Conservation (phyloP, 1,140 invertebrate species). For the Lepidotrigona ventralis region DNA sequence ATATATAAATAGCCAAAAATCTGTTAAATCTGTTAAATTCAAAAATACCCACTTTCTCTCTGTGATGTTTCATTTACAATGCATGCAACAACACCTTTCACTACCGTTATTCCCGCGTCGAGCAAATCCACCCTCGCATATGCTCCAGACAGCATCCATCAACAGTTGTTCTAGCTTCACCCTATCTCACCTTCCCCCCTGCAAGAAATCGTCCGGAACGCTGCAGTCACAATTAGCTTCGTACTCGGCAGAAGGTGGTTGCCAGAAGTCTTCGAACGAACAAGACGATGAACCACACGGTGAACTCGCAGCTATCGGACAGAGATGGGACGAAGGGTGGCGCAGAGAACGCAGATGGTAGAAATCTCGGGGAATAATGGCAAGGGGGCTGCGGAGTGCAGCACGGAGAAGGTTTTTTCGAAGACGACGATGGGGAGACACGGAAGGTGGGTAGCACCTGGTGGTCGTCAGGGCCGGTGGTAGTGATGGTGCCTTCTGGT, state of each 20-base stretch:
- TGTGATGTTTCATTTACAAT: not conserved
- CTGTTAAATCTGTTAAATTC: too few species aligned
- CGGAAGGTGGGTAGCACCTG: conserved; percentile 78
- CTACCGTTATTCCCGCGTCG: not conserved
- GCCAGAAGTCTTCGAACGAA: conserved; percentile 19
- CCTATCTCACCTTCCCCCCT: not conserved
- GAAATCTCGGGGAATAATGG: conserved; percentile 77
- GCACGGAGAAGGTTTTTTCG: conserved; percentile 62
- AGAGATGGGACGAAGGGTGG: conserved; percentile 47
- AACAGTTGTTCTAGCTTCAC: not conserved
- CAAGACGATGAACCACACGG: not conserved
- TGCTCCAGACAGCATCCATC: conserved; percentile 22
- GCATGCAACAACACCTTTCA: not conserved
- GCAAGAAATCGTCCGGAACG: conserved; percentile 33
- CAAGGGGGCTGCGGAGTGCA: conserved; percentile 18
- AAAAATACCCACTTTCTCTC: not conserved
- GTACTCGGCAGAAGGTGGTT: conserved; percentile 51
- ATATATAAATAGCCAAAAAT: too few species aligned
- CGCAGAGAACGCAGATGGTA: conserved; percentile 74
- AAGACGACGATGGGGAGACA: conserved; percentile 66
- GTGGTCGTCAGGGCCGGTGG: conserved; percentile 69
- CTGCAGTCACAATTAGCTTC: conserved; percentile 33
- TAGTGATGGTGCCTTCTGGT: conserved; percentile 65
- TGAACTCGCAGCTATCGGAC: conserved; percentile 9
- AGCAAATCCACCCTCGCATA: too few species aligned